Evolutionary conservation across 2,888 invertebrate genomes (phyloP).

Genomic region (Phyllotreta cruciferae): DNA sequence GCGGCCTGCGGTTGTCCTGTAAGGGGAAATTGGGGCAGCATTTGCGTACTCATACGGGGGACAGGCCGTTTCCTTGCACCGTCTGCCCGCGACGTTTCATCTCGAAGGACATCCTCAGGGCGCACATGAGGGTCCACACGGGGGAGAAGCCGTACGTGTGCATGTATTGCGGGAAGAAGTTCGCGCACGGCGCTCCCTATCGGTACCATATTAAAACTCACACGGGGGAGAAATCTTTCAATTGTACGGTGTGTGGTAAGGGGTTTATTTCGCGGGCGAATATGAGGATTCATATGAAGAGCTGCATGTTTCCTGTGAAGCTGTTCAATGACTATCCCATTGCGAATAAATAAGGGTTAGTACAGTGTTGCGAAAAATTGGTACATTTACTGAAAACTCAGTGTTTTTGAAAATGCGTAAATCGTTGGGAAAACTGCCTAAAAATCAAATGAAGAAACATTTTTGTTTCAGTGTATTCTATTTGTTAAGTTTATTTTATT

Average conservation of each 20-base stretch:
- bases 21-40: conserved; percentile 58
- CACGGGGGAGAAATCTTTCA: conserved; percentile 66
- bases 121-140: conserved; percentile 49
- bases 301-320: conserved; percentile 44
- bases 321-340: conserved; percentile 19
- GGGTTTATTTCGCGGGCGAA: conserved; percentile 41
- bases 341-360: conserved; percentile 17
- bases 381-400: too few relatives aligned
- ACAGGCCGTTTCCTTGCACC: conserved; percentile 57
- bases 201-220: conserved; percentile 68
- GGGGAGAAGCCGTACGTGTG: conserved; percentile 49
- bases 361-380: too few relatives aligned
- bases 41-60: conserved; percentile 62
- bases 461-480: not conserved
- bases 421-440: too few relatives aligned
- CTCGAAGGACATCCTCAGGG: conserved; percentile 64
- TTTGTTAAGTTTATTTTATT: not conserved
- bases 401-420: too few relatives aligned
- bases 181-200: conserved; percentile 65
- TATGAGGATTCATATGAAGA: conserved; percentile 48
- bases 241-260: conserved; percentile 45
- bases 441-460: not conserved
- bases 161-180: conserved; percentile 50
- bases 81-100: conserved; percentile 58
- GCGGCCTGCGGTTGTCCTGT: conserved; percentile 49